phyloP scores from a whole-genome alignment of 2,888 invertebrate species.

The Trilocha varians region DNA sequence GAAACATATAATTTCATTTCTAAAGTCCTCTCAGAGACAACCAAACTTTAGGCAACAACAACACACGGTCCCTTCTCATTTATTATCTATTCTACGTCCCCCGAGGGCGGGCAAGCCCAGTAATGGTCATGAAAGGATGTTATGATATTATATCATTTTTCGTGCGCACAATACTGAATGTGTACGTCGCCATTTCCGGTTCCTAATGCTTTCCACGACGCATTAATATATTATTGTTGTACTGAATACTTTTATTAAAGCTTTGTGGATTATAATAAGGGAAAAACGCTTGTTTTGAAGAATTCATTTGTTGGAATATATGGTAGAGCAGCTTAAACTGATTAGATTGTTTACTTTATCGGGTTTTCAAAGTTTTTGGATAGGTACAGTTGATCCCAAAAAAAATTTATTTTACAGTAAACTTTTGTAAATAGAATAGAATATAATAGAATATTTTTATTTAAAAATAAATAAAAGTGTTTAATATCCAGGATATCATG shows the following conservation, averaged over 20 bases:
- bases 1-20: not conserved
- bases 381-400: too few species aligned
- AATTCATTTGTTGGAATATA: too few species aligned
- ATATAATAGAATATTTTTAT: too few species aligned
- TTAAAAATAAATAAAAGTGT: too few species aligned
- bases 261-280: not conserved
- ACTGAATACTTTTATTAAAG: slow-evolving; percentile 5
- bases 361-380: too few species aligned
- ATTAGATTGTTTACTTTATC: too few species aligned
- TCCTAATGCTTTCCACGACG: slow-evolving; percentile 53
- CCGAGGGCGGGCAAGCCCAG: slow-evolving; percentile 48
- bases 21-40: slow-evolving; percentile 7
- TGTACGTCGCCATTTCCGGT: slow-evolving; percentile 56
- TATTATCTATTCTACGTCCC: slow-evolving; percentile 22
- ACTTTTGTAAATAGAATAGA: too few species aligned
- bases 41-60: slow-evolving; percentile 11
- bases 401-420: too few species aligned
- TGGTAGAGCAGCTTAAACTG: too few species aligned
- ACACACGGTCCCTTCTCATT: not conserved
- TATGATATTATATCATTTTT: slow-evolving; percentile 71
- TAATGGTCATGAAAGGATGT: slow-evolving; percentile 66
- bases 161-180: slow-evolving; percentile 52
- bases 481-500: too few species aligned
- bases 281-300: too few species aligned
- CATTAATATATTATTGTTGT: slow-evolving; percentile 39